Evolutionary conservation across 2,113 vertebrate genomes (phyloP).

Genomic region (Oryzias woworae): DNA sequence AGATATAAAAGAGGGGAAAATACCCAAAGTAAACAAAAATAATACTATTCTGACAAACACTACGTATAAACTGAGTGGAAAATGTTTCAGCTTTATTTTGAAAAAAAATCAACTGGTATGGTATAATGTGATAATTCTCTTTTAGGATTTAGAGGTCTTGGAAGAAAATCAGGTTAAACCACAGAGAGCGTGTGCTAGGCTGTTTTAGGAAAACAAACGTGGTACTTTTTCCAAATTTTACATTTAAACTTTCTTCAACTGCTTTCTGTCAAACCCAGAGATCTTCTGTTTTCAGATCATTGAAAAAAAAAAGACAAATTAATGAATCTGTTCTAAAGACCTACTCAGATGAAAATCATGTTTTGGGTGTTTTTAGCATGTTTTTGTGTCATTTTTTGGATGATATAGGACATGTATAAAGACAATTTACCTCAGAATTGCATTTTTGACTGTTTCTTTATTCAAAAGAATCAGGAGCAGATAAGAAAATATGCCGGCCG

Average conservation of each 20-base stretch:
- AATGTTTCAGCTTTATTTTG: constrained; percentile 72
- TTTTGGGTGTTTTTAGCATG: too few relatives aligned
- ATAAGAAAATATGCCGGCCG: too few relatives aligned
- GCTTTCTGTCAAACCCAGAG: constrained; percentile 71
- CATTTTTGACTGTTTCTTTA: too few relatives aligned
- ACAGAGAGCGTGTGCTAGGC: constrained; percentile 56
- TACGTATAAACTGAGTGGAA: constrained; percentile 66
- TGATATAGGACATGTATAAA: too few relatives aligned
- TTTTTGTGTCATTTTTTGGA: too few relatives aligned
- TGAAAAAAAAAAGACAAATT: constrained; percentile 45
- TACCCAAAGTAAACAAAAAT: constrained; percentile 66
- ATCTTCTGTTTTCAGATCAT: constrained; percentile 62
- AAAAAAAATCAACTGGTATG: constrained; percentile 75
- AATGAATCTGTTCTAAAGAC: background rate
- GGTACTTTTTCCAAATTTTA: constrained; percentile 54
- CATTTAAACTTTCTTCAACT: constrained; percentile 67
- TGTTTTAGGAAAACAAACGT: constrained; percentile 72
- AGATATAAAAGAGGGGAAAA: constrained; percentile 33
- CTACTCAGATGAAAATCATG: too few relatives aligned
- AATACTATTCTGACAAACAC: constrained; percentile 57
- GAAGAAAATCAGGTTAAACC: constrained; percentile 76
- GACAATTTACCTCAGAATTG: too few relatives aligned
- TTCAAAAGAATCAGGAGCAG: too few relatives aligned
- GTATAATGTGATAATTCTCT: constrained; percentile 80
- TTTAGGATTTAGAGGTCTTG: constrained; percentile 72